Base-by-base conservation (phyloP, 2,113 vertebrate genomes). In the Podiceps cristatus region DNA sequence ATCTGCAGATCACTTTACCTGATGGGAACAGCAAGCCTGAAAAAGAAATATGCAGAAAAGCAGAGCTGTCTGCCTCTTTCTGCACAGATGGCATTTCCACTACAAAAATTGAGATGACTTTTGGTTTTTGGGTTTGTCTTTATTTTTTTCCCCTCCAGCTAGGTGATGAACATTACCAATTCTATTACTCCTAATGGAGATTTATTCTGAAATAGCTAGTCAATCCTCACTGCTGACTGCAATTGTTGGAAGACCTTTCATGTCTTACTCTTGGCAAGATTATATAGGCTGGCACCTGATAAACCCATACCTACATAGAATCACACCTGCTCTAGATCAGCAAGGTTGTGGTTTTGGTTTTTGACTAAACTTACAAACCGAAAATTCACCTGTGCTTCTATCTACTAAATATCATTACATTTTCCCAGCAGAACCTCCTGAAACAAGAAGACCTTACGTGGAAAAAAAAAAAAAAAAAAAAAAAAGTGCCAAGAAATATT, bases 381-480 rank as follows among this genome's bases (percentile, higher is more conserved):
- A 62, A 73, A 40, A 67, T 58, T 90, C 67, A 83, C 63, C 76
- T 63, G 29, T 44, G 58, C 37, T 45, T 56, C 40, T 69, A 11
- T 47, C 88, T n/a, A 76, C 75, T 56, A 18, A 86, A 35, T 37
- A 52, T 49, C 9, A 53, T 55, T 53, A 40, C 7, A 53, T 42
- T 60, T 53, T 52, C 76, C 66, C 56, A 59, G 35, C 22, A 56
- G 40, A n/a, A 80, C 27, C 27, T 63, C 67, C 27, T 68, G 53
- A 76, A 83, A 66, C 35, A 80, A 18, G 64, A 74, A 2, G 56
- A 45, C 24, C 27, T 47, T 37, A 31, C 29, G 23, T 31, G 28
- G n/a, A 10, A 8, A 4, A 18, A 4, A 2, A 33, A 40, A 10
- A 8, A 4, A 18, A 4, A 2, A 14, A 19, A 15, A 28, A 13